Evolutionary conservation across 2,113 vertebrate genomes (phyloP).

Genomic region (Dicerorhinus sumatrensis): DNA sequence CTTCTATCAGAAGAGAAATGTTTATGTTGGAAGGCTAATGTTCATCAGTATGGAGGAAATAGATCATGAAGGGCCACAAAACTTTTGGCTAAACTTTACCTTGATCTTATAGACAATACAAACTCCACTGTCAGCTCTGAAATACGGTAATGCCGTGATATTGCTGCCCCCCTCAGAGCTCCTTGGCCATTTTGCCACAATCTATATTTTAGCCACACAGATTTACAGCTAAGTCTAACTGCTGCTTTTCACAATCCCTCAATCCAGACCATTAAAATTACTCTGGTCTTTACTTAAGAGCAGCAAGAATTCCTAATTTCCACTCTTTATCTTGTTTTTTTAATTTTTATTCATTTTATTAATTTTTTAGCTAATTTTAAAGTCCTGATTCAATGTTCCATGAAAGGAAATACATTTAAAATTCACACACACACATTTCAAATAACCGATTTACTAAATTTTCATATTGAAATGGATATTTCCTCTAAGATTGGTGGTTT

Average conservation of each 20-base stretch:
- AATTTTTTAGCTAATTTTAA: background rate
- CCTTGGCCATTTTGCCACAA: background rate
- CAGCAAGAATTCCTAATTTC: background rate
- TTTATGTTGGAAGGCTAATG: background rate
- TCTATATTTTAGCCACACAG: background rate
- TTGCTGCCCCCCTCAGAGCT: background rate
- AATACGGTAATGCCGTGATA: background rate
- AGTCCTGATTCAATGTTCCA: background rate
- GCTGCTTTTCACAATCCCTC: background rate
- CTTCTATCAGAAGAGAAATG: background rate
- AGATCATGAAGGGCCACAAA: background rate
- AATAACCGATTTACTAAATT: conserved; percentile 36
- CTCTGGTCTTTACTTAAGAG: conserved; percentile 19
- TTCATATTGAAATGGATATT: conserved; percentile 1
- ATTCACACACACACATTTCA: background rate
- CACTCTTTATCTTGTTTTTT: background rate
- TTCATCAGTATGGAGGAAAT: background rate
- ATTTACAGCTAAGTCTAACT: background rate
- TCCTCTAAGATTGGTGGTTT: conserved; percentile 17
- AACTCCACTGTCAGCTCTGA: background rate
- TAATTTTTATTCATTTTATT: background rate
- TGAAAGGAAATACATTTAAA: conserved; percentile 43
- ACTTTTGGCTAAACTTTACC: background rate
- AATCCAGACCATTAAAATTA: background rate
- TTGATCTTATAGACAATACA: background rate